Base-by-base conservation (phyloP, 2,888 invertebrate species). In the Tinea semifulvella region DNA sequence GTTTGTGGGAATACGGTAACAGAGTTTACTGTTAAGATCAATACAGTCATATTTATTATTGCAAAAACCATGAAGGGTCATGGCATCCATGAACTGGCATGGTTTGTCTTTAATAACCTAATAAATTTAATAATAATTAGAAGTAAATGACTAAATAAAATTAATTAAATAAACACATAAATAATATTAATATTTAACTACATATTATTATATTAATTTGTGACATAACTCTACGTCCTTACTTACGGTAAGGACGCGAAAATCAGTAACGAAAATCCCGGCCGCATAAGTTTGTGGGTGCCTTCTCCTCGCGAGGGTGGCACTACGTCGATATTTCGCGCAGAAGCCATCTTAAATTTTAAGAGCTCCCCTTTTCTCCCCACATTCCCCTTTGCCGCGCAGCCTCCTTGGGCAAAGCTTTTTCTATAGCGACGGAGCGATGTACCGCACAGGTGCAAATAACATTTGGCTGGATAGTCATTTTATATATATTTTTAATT, bases 271-370 rank as follows among this genome's bases (percentile, higher is more conserved):
- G 49, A 57, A 61, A 68, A 68, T 70, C 64, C 64, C 60, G 58
- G 48, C 54, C 58, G 56, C 60, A 61, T 56, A 57, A 56, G 52
- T 52, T 42, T 17, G 19, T 28, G 35, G 17, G n/a, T n/a, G 47
- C 18, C 14, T 10, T 22, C 3, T 13, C 14, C 44, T 10, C 50
- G 47, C 46, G 61, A 49, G 60, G 60, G 50, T 56, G 31, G 54
- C 53, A 50, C 53, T 65, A 71, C 77, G 77, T 77, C 77, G 73
- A 76, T 77, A 77, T 63, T 44, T 67, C 69, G 66, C 68, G 61
- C 65, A 77, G 79, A 76, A 74, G 79, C 77, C 79, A 77, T 79
- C 79, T 79, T 79, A 76, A 76, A 77, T 77, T 77, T 75, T 79
- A 75, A 72, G 71, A 64, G 63, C 63, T 56, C 55, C 57, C 53